Percentiles rank a stretch among this genome's conserved stretches.
Conservation (phyloP, 2,797 vertebrate species). For the Philypnodon macrostomus region DNA sequence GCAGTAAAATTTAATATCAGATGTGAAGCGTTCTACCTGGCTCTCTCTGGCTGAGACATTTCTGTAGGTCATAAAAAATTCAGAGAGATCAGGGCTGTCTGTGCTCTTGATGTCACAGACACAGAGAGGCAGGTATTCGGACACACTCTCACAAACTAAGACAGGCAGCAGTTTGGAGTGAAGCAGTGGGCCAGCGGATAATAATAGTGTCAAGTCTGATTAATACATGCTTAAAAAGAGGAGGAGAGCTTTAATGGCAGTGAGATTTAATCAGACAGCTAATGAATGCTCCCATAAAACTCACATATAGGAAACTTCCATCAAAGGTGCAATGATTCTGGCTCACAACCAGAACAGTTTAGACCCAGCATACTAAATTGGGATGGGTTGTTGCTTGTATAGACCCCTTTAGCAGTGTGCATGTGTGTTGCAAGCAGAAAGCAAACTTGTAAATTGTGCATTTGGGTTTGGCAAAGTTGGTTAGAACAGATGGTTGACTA, state of each 20-base stretch:
- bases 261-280: slow-evolving; percentile 64
- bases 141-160: slow-evolving; percentile 14
- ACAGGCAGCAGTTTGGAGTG: slow-evolving; percentile 11
- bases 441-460: too few species aligned
- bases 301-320: slow-evolving; percentile 23
- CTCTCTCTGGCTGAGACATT: background rate
- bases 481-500: too few species aligned
- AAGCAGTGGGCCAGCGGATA: slow-evolving; percentile 33
- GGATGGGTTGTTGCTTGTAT: too few species aligned
- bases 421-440: too few species aligned
- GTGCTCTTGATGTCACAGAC: background rate
- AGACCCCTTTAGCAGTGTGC: too few species aligned
- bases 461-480: too few species aligned
- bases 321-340: slow-evolving; percentile 33
- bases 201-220: slow-evolving; percentile 55
- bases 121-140: background rate
- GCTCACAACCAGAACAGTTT: background rate
- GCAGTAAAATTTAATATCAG: background rate
- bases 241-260: slow-evolving; percentile 51
- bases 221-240: slow-evolving; percentile 48
- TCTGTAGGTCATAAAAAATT: slow-evolving; percentile 13
- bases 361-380: slow-evolving; percentile 19
- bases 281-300: slow-evolving; percentile 9
- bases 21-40: background rate
- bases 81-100: slow-evolving; percentile 2